Evolutionary conservation across 2,113 vertebrate species (phyloP).

Genomic region (Sinocyclocheilus maitianheensis): DNA sequence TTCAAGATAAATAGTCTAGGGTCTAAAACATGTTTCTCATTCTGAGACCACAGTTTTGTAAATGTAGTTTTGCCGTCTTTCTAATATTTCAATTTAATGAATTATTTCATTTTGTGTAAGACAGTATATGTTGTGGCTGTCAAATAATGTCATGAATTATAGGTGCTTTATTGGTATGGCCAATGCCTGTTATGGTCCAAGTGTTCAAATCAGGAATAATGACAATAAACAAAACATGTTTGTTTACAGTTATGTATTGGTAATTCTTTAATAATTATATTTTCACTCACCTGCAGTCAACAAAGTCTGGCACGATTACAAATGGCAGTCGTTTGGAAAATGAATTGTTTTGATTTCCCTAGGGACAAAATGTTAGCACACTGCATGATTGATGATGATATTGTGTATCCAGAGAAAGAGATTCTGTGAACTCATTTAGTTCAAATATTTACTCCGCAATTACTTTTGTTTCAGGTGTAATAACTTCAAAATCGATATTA

Average conservation of each 20-base stretch:
- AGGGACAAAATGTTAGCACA: background rate
- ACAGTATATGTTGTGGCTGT: constrained; percentile 48
- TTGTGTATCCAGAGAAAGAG: background rate
- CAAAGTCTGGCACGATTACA: background rate
- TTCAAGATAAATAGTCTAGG: constrained; percentile 8
- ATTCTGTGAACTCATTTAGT: background rate
- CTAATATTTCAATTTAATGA: constrained; percentile 38
- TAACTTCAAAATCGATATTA: background rate
- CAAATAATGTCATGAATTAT: constrained; percentile 47
- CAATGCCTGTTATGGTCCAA: constrained; percentile 57
- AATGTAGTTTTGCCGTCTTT: constrained; percentile 45
- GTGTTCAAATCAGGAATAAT: constrained; percentile 53
- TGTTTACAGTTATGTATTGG: constrained; percentile 31
- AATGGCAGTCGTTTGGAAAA: background rate
- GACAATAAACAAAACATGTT: constrained; percentile 41
- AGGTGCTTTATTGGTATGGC: constrained; percentile 50
- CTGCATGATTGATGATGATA: background rate
- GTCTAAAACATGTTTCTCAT: constrained; percentile 37
- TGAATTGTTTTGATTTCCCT: background rate
- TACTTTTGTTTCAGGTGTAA: background rate
- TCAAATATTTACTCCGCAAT: background rate
- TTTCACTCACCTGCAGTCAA: background rate
- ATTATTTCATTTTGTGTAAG: constrained; percentile 45
- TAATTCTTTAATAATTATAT: background rate
- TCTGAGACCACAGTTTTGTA: constrained; percentile 22